These are phyloP conservation scores for Ostrea edulis DNA, from an alignment of 1,140 invertebrate species.

Conservation along the genomic window DNA sequence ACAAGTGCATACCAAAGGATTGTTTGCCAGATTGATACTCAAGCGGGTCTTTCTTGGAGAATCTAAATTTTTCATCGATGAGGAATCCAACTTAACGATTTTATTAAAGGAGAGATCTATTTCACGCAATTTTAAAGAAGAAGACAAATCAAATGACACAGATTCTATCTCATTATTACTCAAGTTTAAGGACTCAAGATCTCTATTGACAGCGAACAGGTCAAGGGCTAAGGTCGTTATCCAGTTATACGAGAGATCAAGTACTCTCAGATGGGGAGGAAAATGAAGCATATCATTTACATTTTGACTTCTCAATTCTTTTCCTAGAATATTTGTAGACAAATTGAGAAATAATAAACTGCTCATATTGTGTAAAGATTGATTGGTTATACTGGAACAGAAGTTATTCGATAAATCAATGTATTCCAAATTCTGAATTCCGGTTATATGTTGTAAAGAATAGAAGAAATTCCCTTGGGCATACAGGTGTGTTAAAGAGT, in stretches of 20 bases:
- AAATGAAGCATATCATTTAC: not conserved
- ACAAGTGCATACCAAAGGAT: not conserved
- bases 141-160: not conserved
- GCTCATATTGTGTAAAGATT: not conserved
- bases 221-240: not conserved
- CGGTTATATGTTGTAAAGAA: not conserved
- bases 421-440: not conserved
- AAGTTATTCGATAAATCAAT: not conserved
- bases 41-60: not conserved
- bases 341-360: not conserved
- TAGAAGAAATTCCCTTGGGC: not conserved
- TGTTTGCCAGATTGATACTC: not conserved
- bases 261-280: not conserved
- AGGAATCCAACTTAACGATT: not conserved
- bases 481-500: not conserved
- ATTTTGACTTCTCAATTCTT: not conserved
- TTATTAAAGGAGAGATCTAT: conserved; percentile 6
- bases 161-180: not conserved
- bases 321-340: not conserved
- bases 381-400: not conserved
- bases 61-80: not conserved
- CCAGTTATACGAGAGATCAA: not conserved
- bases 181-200: not conserved
- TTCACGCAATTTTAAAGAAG: not conserved
- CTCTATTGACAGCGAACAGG: not conserved